Conservation (phyloP, 2,113 vertebrate genomes). For the Scalopus aquaticus region DNA sequence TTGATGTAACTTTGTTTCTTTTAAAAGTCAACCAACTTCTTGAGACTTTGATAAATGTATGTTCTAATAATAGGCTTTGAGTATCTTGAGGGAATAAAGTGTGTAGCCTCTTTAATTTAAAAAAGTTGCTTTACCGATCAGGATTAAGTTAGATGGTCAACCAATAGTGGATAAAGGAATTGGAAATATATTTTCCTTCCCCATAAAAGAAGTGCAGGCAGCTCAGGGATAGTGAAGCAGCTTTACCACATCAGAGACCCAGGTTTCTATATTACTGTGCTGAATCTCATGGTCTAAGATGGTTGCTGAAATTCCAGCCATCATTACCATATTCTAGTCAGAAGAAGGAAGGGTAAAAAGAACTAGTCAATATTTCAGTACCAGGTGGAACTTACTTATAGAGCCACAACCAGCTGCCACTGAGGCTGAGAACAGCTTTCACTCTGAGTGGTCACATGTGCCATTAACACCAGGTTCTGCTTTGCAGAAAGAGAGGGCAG, state of each 20-base stretch:
- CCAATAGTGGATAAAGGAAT: background rate
- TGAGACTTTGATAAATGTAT: slow-evolving; percentile 21
- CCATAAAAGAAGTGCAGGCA: background rate
- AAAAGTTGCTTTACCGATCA: background rate
- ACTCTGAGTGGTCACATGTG: background rate
- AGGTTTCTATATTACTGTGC: background rate
- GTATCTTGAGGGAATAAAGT: background rate
- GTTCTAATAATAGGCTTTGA: background rate
- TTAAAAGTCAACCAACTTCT: background rate
- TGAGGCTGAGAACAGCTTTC: background rate
- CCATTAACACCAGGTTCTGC: background rate
- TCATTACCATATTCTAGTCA: background rate
- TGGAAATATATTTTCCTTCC: background rate
- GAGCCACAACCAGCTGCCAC: background rate
- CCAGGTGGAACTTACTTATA: background rate
- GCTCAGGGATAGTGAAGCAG: background rate
- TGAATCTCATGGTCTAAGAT: background rate
- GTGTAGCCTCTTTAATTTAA: background rate
- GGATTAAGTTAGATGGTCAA: background rate
- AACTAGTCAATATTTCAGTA: background rate
- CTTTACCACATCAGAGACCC: background rate
- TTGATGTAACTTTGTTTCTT: background rate
- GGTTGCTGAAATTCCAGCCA: background rate
- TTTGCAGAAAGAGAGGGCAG: background rate
- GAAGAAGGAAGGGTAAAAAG: background rate